Percentiles rank a stretch among this genome's conserved stretches.
These are phyloP conservation scores for Cuculus canorus DNA, from an alignment of 2,797 vertebrate genomes.

Conservation along the genomic window DNA sequence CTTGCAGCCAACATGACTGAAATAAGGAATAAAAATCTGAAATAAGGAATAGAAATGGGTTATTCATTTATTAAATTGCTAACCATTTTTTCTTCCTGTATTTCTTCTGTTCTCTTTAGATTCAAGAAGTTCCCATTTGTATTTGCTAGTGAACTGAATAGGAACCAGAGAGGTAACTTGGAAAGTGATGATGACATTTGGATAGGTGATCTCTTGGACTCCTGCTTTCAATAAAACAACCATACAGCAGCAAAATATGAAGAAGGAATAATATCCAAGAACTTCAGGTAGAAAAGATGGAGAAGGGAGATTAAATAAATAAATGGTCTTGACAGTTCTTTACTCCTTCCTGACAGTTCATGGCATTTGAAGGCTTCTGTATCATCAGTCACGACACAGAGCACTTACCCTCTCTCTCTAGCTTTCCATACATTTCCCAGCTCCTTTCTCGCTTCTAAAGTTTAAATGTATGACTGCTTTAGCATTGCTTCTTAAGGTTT, in stretches of 20 bases:
- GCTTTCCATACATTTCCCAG: background rate
- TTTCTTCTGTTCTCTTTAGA: background rate
- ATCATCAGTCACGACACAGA: background rate
- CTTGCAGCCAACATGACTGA: background rate
- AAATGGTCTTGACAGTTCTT: background rate
- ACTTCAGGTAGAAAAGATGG: background rate
- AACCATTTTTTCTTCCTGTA: background rate
- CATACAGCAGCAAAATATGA: background rate
- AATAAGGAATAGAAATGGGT: background rate
- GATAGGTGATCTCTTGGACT: background rate
- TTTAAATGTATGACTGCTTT: background rate
- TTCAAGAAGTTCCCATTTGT: background rate
- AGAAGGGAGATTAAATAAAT: conserved; percentile 16
- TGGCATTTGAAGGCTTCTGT: conserved; percentile 35
- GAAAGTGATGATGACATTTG: background rate
- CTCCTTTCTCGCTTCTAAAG: background rate
- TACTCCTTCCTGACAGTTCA: background rate
- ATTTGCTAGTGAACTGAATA: background rate
- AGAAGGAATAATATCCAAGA: background rate
- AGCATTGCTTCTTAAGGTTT: background rate
- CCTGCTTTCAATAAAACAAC: background rate
- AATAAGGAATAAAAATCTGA: background rate
- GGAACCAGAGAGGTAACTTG: background rate
- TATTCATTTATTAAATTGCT: background rate
- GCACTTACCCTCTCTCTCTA: background rate